Evolutionary conservation across 1,140 invertebrate species (phyloP), one percentile per base, ranked within the genome.

Genomic region (Hylaeus anthracinus): DNA sequence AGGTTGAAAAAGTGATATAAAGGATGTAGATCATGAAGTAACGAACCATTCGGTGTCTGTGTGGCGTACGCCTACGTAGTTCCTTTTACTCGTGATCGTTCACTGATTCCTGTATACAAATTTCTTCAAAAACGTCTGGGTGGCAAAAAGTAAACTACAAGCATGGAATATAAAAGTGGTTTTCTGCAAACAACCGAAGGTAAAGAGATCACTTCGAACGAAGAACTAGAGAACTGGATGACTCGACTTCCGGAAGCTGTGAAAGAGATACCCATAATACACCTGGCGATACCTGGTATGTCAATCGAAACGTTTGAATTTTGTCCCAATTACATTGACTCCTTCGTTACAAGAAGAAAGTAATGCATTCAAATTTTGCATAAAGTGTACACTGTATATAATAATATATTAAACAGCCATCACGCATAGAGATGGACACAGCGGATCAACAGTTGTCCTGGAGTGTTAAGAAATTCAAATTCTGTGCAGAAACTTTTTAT

Each of bases 211-310:
- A 10, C 9, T 58, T 67, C 66, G 39, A 66, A 90, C 67, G 86
- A 93, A 55, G 92, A 95, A 88, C 91, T 96, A n/a, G 95, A 96
- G 88, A 93, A 94, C 76, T 97, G 96, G 96, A 97, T 97, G 96
- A 93, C 94, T 41, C 94, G 94, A 84, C 89, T 97, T 83, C 95
- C 96, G 75, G 90, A 92, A 61, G 84, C 91, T 45, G 84, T 96
- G 15, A 94, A 94, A 84, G 90, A 93, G 75, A 60, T 95, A 67
- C 95, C 96, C 63, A 92, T 97, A 77, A 96, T 96, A 79, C 94
- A 96, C 88, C 89, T 97, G 69, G 96, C 96, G 6, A 97, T 97
- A 91, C 96, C 96, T 94, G 96, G 96, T 97, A 95, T 83, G 88
- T 91, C 26, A 26, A 26, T 26, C 91, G 72, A n/a, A 90, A 88